A percentile compares a stretch with the other conserved stretches of the same genome.
phyloP scores from a whole-genome alignment of 2,888 invertebrate species.

The Notodonta dromedarius region DNA sequence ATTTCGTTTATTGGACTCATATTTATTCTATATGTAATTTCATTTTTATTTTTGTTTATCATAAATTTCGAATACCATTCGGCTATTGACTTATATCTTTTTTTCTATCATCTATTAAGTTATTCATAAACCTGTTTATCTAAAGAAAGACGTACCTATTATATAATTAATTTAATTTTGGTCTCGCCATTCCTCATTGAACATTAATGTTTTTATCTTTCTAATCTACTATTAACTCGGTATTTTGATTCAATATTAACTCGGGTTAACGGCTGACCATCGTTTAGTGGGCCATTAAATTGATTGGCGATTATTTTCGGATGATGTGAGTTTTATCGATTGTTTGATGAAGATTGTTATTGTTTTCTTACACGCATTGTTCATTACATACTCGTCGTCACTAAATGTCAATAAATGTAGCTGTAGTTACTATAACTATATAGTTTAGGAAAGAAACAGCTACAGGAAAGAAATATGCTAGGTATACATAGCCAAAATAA shows the following conservation, averaged over 20 bases:
- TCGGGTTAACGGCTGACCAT: conserved; percentile 26
- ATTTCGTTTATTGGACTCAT: too few relatives aligned
- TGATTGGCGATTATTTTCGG: conserved; percentile 64
- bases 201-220: conserved; percentile 10
- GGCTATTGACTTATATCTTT: conserved; percentile 14
- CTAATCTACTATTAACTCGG: conserved; percentile 13
- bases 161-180: conserved; percentile 11
- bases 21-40: not conserved
- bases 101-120: conserved; percentile 9
- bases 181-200: conserved; percentile 14
- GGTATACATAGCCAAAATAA: too few relatives aligned
- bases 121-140: conserved; percentile 24
- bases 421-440: too few relatives aligned
- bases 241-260: conserved; percentile 30
- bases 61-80: conserved; percentile 1
- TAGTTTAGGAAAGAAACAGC: too few relatives aligned
- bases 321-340: conserved; percentile 44
- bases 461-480: too few relatives aligned
- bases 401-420: too few relatives aligned
- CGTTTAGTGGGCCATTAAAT: conserved; percentile 58
- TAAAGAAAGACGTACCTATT: conserved; percentile 22
- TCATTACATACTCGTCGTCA: too few relatives aligned
- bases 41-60: not conserved
- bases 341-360: conserved; percentile 21
- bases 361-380: conserved; percentile 10